Evolutionary conservation across 2,888 invertebrate genomes (phyloP), one percentile per base, ranked within the genome.

Genomic region (Argyresthia goedartella): DNA sequence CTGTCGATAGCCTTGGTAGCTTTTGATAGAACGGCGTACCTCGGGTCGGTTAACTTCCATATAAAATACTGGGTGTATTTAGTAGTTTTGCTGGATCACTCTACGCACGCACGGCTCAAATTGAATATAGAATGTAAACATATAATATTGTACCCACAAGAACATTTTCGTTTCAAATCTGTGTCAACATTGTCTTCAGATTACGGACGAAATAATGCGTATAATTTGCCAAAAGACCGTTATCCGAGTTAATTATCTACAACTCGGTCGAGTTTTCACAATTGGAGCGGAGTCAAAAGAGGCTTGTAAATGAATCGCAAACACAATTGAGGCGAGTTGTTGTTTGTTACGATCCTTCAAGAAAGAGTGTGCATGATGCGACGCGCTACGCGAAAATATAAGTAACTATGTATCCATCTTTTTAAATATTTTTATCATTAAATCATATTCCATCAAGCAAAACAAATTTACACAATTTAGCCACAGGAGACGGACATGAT

Each of bases 161-260:
- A 25, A 25, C 25, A 6, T 25, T n/a, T 14, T 46, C 54, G 35
- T 50, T 45, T 51, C 47, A 58, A 58, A 52, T 56, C 59, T 60
- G 55, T 56, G 57, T 62, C 61, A 56, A 56, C 56, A 57, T 59
- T 57, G 62, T 60, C 63, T 64, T 60, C 61, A 63, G 66, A 67
- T 65, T 64, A 67, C 69, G 60, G 65, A 73, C 65, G 72, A 80
- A 73, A 76, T 49, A 81, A 76, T 72, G 67, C 71, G 64, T 71
- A 71, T 78, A 70, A 75, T 72, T 69, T 67, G 64, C 67, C 66
- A 69, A 77, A 75, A 73, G 70, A 71, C 68, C 72, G 70, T 81
- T 79, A 84, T 84, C 80, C 79, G 67, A 80, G 76, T 79, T 84
- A 82, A 84, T 82, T 82, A 81, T 81, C 80, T 78, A 69, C 71